Evolutionary conservation across 2,888 invertebrate species (phyloP).

Genomic region (Polymixis flavicincta): DNA sequence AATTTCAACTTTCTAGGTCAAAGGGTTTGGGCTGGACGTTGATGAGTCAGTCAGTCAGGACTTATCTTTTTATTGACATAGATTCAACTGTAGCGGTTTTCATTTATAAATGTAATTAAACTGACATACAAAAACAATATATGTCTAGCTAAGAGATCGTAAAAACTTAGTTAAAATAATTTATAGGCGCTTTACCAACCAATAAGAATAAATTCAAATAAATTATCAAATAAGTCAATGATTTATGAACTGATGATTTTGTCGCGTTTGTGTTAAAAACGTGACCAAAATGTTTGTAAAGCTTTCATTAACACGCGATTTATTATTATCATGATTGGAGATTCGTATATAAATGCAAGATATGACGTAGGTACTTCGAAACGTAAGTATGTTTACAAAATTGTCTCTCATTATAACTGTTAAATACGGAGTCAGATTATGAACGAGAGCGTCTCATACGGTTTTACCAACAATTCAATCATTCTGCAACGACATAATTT

Average conservation of each 20-base stretch:
- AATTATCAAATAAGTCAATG: slow-evolving; percentile 7
- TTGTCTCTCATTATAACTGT: not conserved
- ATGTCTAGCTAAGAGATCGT: not conserved
- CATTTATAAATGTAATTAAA: not conserved
- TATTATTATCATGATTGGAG: not conserved
- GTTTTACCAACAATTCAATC: not conserved
- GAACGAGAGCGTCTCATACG: not conserved
- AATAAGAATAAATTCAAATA: not conserved
- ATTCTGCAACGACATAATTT: no score
- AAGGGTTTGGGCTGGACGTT: no score
- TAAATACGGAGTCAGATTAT: not conserved
- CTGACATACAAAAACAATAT: not conserved
- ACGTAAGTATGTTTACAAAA: not conserved
- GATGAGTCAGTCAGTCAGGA: no score
- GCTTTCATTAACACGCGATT: not conserved
- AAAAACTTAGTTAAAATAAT: not conserved
- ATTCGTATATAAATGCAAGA: not conserved
- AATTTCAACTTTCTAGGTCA: no score
- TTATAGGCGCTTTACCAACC: not conserved
- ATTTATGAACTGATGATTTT: not conserved
- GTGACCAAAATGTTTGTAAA: slow-evolving; percentile 7
- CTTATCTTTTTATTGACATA: no score
- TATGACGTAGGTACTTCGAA: not conserved
- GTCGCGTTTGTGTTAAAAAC: slow-evolving; percentile 9
- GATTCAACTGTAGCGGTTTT: not conserved